Conservation (phyloP, 2,797 vertebrate species). For the Siniperca obscura region DNA sequence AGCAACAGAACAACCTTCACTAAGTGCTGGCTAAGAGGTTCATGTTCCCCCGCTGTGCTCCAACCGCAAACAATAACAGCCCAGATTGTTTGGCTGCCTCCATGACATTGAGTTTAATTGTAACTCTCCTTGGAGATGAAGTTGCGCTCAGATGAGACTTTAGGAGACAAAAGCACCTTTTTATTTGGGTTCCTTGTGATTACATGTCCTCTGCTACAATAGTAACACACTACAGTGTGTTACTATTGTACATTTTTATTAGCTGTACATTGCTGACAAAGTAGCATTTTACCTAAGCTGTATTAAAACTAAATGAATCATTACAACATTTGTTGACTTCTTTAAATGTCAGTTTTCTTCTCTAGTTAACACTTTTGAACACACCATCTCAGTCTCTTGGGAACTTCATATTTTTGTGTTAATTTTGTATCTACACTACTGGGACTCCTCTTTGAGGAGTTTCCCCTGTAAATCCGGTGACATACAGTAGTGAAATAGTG, state of each 20-base stretch:
- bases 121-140: constrained; percentile 56
- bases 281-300: not conserved
- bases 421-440: constrained; percentile 4
- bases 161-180: constrained; percentile 51
- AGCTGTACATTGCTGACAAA: not conserved
- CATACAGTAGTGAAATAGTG: not conserved
- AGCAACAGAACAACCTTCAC: constrained; percentile 73
- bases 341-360: not conserved
- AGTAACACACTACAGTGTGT: not conserved
- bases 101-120: constrained; percentile 74
- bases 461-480: constrained; percentile 15
- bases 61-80: constrained; percentile 72
- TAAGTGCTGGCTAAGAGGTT: constrained; percentile 74
- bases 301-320: constrained; percentile 17
- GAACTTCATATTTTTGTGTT: not conserved
- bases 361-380: not conserved
- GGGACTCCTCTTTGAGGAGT: not conserved
- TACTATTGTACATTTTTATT: constrained; percentile 23
- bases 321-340: not conserved
- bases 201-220: constrained; percentile 24
- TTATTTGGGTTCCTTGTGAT: constrained; percentile 53
- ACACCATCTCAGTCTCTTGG: not conserved
- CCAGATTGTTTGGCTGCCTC: constrained; percentile 61
- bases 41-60: constrained; percentile 56
- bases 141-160: constrained; percentile 36